phyloP scores from a whole-genome alignment of 2,797 vertebrate species.

The Babyrousa celebensis region DNA sequence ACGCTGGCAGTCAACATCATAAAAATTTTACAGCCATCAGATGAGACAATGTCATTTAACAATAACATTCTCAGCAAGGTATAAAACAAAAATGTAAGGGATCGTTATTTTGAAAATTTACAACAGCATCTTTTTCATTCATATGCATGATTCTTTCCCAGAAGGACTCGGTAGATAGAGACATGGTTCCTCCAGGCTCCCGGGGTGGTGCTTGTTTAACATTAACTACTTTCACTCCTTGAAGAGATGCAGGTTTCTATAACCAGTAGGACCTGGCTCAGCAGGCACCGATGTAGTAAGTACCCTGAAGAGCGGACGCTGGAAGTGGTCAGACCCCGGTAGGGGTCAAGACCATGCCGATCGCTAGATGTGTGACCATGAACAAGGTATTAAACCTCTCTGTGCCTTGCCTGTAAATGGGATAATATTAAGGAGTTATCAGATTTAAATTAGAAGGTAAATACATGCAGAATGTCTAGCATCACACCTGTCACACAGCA shows the following conservation, averaged over 20 bases:
- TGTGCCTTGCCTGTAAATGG: neutral
- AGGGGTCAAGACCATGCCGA: too few relatives aligned
- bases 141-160: neutral
- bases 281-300: neutral
- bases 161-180: neutral
- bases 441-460: neutral
- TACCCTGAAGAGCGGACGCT: neutral
- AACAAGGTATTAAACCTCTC: neutral
- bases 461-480: neutral
- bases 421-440: neutral
- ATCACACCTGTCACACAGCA: neutral
- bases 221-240: neutral
- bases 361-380: neutral
- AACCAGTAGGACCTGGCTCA: neutral
- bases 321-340: neutral
- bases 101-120: slow-evolving; percentile 72
- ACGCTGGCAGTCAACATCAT: slow-evolving; percentile 41
- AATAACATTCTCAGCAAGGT: slow-evolving; percentile 38
- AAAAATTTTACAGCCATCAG: slow-evolving; percentile 51
- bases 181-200: neutral
- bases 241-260: neutral
- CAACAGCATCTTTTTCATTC: neutral
- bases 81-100: slow-evolving; percentile 63
- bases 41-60: slow-evolving; percentile 64
- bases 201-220: neutral